These are phyloP conservation scores for Parapsyche elsis DNA, from an alignment of 1,140 invertebrate species.

Conservation along the genomic window DNA sequence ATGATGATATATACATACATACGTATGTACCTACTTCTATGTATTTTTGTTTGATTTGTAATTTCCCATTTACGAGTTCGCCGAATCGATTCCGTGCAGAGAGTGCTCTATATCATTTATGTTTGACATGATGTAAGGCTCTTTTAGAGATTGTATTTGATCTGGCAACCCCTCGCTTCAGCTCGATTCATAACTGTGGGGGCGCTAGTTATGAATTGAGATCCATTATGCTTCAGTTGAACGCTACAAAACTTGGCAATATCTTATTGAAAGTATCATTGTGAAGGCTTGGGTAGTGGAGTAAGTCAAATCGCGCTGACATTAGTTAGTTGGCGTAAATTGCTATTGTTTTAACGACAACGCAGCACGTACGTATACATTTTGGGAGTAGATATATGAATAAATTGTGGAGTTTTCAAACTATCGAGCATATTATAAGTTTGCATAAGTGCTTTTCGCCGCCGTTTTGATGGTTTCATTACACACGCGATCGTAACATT, in stretches of 20 bases:
- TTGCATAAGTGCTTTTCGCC: conserved; percentile 1
- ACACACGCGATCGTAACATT: background rate
- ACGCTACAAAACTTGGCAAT: no score
- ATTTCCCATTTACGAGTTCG: background rate
- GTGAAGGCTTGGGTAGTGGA: background rate
- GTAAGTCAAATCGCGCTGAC: background rate
- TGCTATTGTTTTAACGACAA: background rate
- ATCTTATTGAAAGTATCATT: no score
- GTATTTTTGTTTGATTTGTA: no score
- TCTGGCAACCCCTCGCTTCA: no score
- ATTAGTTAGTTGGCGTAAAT: background rate
- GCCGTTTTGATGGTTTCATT: background rate
- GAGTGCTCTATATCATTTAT: background rate
- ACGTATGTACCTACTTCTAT: no score
- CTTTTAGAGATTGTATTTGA: no score
- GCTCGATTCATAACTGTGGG: no score
- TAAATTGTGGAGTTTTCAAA: background rate
- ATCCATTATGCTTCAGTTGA: no score
- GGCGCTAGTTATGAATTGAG: no score
- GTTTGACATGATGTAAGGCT: background rate
- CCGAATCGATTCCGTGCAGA: background rate
- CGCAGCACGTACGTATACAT: no score
- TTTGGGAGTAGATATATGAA: background rate
- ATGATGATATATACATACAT: no score
- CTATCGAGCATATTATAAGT: background rate